Conservation (phyloP, 2,113 vertebrate species). For the Campylomormyrus numenius region DNA sequence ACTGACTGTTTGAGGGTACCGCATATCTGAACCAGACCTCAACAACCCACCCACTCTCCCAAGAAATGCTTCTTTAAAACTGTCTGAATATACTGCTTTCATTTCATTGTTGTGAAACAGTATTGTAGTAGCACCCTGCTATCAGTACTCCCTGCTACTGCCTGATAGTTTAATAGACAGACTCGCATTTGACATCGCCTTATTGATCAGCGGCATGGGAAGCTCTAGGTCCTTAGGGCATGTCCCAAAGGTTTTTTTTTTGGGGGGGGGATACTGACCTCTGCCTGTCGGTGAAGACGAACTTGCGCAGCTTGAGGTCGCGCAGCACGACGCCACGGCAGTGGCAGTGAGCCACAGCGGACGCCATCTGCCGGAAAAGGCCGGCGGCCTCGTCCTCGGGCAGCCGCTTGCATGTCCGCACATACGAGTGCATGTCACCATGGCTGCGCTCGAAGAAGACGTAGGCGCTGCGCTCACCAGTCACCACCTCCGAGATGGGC, state of each 20-base stretch:
- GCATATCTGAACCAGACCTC: not conserved
- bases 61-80: not conserved
- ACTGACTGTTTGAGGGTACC: not conserved
- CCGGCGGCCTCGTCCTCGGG: slow-evolving; percentile 57
- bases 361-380: slow-evolving; percentile 71
- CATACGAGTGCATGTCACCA: slow-evolving; percentile 73
- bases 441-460: slow-evolving; percentile 58
- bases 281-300: slow-evolving; percentile 66
- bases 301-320: slow-evolving; percentile 74
- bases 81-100: not conserved
- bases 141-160: not conserved
- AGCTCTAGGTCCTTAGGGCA: not conserved
- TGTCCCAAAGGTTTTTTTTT: not conserved
- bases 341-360: slow-evolving; percentile 66
- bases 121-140: not conserved
- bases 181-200: not conserved
- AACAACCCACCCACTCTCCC: not conserved
- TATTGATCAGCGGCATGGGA: not conserved
- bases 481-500: slow-evolving; percentile 56
- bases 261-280: slow-evolving; percentile 52
- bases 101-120: not conserved
- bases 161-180: not conserved
- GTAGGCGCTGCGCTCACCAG: slow-evolving; percentile 52
- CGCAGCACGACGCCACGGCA: slow-evolving; percentile 62
- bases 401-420: slow-evolving; percentile 60